Percentiles rank a stretch among this genome's conserved stretches.
phyloP scores from a whole-genome alignment of 2,888 invertebrate species.

The Chalcosyrphus nemorum region DNA sequence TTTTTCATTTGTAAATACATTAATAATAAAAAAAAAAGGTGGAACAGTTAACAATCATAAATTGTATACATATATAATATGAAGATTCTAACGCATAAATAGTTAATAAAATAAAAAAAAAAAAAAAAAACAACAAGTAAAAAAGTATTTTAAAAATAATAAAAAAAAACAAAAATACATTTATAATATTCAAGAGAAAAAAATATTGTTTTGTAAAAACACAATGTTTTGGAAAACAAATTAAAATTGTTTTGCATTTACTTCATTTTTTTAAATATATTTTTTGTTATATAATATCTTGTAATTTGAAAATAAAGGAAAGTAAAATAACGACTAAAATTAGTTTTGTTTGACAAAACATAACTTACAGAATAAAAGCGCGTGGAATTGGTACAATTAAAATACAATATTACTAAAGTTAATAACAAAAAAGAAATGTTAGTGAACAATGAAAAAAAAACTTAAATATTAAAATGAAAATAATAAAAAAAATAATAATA shows the following conservation, averaged over 20 bases:
- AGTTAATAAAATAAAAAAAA: constrained; percentile 68
- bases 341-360: constrained; percentile 75
- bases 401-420: constrained; percentile 72
- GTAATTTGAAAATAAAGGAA: constrained; percentile 73
- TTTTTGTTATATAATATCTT: constrained; percentile 43
- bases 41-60: constrained; percentile 77
- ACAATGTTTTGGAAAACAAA: constrained; percentile 55
- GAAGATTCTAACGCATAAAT: constrained; percentile 73
- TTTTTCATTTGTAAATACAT: constrained; percentile 80
- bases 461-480: constrained; percentile 71
- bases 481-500: constrained; percentile 67
- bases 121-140: constrained; percentile 70
- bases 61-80: constrained; percentile 77
- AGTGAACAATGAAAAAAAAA: constrained; percentile 74
- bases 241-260: constrained; percentile 50
- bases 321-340: constrained; percentile 84
- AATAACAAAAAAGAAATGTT: constrained; percentile 75
- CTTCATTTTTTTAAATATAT: constrained; percentile 34
- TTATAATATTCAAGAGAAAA: constrained; percentile 51
- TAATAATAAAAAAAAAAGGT: constrained; percentile 81
- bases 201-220: constrained; percentile 59
- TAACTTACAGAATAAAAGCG: constrained; percentile 74
- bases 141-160: constrained; percentile 48
- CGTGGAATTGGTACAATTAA: constrained; percentile 78
- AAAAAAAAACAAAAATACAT: constrained; percentile 61